A percentile compares a stretch with the other conserved stretches of the same genome.
These are phyloP conservation scores for Poecilus cupreus DNA, from an alignment of 2,888 invertebrate species.

Conservation along the genomic window DNA sequence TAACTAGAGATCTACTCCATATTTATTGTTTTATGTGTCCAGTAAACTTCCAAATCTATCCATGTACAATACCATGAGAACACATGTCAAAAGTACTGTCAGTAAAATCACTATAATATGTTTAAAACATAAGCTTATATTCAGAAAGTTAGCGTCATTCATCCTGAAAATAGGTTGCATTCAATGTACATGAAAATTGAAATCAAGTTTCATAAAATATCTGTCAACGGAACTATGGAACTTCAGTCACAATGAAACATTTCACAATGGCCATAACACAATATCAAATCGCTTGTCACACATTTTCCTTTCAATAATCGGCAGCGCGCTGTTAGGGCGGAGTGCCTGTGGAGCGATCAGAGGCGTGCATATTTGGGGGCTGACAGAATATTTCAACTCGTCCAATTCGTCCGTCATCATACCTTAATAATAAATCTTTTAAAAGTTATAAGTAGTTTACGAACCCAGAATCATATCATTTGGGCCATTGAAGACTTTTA, in stretches of 20 bases:
- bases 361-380: too few relatives aligned
- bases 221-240: background rate
- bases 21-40: background rate
- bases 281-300: conserved; percentile 40
- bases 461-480: too few relatives aligned
- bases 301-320: conserved; percentile 27
- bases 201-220: conserved; percentile 28
- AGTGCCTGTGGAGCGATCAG: too few relatives aligned
- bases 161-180: background rate
- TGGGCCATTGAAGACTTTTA: too few relatives aligned
- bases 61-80: background rate
- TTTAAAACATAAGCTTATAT: background rate
- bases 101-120: background rate
- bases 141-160: background rate
- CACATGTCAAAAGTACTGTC: background rate
- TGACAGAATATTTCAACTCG: too few relatives aligned
- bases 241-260: conserved; percentile 11
- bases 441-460: too few relatives aligned
- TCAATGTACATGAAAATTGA: conserved; percentile 23
- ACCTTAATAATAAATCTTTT: too few relatives aligned
- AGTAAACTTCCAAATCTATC: background rate
- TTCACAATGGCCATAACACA: conserved; percentile 4
- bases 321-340: background rate
- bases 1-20: too few relatives aligned
- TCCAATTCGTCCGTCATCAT: background rate